Conservation (phyloP, 1,140 invertebrate species). For the Drosophila kurseongensis region DNA sequence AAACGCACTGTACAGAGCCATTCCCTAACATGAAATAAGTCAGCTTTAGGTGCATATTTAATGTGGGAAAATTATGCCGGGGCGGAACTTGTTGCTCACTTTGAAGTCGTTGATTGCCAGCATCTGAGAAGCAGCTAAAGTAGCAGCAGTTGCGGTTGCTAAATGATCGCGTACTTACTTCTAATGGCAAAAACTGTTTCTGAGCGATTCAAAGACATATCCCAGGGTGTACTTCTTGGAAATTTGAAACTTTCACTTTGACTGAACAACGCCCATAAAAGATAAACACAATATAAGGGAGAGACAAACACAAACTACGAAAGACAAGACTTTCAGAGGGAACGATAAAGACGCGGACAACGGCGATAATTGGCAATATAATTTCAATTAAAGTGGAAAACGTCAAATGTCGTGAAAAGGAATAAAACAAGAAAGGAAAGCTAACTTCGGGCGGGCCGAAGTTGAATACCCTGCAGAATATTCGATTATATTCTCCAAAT, state of each 20-base stretch:
- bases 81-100: slow-evolving; percentile 50
- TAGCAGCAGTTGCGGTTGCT: slow-evolving; percentile 17
- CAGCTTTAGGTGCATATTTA: slow-evolving; percentile 61
- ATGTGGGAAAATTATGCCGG: slow-evolving; percentile 70
- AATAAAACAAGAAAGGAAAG: no score
- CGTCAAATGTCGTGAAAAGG: slow-evolving; percentile 31
- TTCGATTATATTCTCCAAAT: no score
- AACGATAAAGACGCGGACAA: slow-evolving; percentile 13
- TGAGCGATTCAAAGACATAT: slow-evolving; percentile 21
- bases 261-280: slow-evolving; percentile 68
- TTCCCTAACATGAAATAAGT: slow-evolving; percentile 21
- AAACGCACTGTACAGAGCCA: slow-evolving; percentile 13
- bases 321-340: slow-evolving; percentile 13
- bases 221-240: slow-evolving; percentile 55
- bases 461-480: no score
- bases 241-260: slow-evolving; percentile 71
- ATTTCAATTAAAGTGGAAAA: slow-evolving; percentile 70
- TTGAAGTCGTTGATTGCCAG: slow-evolving; percentile 57
- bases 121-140: slow-evolving; percentile 16
- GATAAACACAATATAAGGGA: slow-evolving; percentile 12
- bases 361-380: slow-evolving; percentile 69
- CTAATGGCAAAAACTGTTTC: slow-evolving; percentile 52
- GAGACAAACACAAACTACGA: slow-evolving; percentile 9
- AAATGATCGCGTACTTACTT: slow-evolving; percentile 55
- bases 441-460: no score